Evolutionary conservation across 2,797 vertebrate genomes (phyloP).

Genomic region (Artibeus jamaicensis): DNA sequence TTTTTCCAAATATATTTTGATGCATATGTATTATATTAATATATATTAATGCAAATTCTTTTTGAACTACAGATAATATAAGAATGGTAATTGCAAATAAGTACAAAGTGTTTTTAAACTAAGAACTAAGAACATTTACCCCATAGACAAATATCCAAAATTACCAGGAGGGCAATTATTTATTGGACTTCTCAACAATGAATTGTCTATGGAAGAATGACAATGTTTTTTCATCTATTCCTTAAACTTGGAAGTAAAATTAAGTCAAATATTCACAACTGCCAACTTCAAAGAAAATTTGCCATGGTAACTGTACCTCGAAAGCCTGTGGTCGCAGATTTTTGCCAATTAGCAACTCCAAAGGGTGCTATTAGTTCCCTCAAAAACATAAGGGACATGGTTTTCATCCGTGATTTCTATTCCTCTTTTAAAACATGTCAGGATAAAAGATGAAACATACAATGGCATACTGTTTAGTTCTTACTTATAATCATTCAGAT

Average conservation of each 20-base stretch:
- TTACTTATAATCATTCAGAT: conserved; percentile 68
- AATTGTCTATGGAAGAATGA: conserved; percentile 75
- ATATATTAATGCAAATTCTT: neutral
- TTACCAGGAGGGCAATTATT: conserved; percentile 71
- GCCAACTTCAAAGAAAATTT: conserved; percentile 90
- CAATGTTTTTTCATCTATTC: conserved; percentile 78
- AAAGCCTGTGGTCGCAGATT: conserved; percentile 85
- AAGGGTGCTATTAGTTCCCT: conserved; percentile 88
- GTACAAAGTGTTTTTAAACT: neutral
- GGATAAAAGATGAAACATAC: neutral
- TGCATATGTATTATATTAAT: neutral
- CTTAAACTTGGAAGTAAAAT: conserved; percentile 76
- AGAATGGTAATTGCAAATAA: neutral
- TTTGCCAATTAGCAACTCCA: conserved; percentile 92
- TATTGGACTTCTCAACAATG: conserved; percentile 63
- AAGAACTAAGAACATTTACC: conserved; percentile 53
- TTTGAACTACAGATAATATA: neutral
- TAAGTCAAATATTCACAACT: conserved; percentile 85
- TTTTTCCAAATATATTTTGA: fast-evolving
- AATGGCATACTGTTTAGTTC: conserved; percentile 27
- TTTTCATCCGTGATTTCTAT: conserved; percentile 76
- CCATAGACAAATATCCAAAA: neutral
- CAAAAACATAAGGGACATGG: conserved; percentile 79
- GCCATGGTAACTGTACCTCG: conserved; percentile 87
- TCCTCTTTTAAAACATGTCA: conserved; percentile 69